Evolutionary conservation across 1,140 invertebrate genomes (phyloP).

Genomic region (fruit fly (Drosophila melanogaster)): DNA sequence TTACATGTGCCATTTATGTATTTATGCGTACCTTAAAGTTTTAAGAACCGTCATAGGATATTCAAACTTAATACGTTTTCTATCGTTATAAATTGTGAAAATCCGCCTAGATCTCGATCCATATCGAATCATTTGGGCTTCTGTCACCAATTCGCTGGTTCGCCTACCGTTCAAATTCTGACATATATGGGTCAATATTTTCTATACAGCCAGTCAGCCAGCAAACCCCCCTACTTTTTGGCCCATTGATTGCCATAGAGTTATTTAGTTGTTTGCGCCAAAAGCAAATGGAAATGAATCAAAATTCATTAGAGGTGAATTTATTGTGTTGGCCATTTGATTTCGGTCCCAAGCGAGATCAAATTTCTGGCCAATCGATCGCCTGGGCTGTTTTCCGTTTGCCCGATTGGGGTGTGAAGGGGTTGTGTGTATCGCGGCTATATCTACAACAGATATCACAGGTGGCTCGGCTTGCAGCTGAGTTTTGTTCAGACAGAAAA

Average conservation of each 20-base stretch:
- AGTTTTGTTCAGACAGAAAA: slow-evolving; percentile 12
- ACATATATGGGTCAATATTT: slow-evolving; percentile 23
- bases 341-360: slow-evolving; percentile 31
- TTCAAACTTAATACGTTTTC: background rate
- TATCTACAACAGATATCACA: slow-evolving; percentile 36
- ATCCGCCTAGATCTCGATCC: background rate
- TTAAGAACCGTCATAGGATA: too few species aligned
- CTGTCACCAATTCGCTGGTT: slow-evolving; percentile 7
- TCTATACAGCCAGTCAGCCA: background rate
- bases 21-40: too few species aligned
- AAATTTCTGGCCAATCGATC: slow-evolving; percentile 48
- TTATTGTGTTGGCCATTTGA: slow-evolving; percentile 71
- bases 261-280: slow-evolving; percentile 76
- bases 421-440: background rate
- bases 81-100: background rate
- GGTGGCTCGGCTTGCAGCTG: slow-evolving; percentile 46
- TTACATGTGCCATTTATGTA: too few species aligned
- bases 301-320: slow-evolving; percentile 78
- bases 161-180: slow-evolving; percentile 3
- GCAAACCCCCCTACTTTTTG: background rate
- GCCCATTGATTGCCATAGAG: slow-evolving; percentile 19
- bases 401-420: slow-evolving; percentile 11
- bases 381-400: slow-evolving; percentile 1
- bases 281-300: slow-evolving; percentile 77
- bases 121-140: slow-evolving; percentile 10